These are phyloP conservation scores for Drosophila neocordata DNA, from an alignment of 1,140 invertebrate genomes.

Conservation along the genomic window DNA sequence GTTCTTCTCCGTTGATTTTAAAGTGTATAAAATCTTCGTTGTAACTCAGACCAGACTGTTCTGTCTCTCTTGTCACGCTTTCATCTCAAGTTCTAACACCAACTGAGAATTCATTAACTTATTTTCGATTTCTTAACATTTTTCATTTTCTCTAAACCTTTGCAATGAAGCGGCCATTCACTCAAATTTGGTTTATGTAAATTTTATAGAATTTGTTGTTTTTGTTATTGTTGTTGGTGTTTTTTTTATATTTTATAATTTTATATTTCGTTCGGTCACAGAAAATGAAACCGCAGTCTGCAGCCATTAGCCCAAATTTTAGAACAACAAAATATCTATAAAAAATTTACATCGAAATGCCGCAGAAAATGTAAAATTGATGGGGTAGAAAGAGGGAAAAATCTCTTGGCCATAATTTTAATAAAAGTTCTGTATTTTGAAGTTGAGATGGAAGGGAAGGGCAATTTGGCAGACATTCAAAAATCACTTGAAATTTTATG, in stretches of 20 bases:
- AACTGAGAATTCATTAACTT: slow-evolving; percentile 37
- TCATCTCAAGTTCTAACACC: background rate
- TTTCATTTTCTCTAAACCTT: slow-evolving; percentile 47
- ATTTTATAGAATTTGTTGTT: slow-evolving; percentile 21
- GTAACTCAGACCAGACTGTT: no score
- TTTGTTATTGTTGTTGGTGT: slow-evolving; percentile 32
- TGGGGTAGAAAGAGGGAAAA: slow-evolving; percentile 16
- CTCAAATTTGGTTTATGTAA: slow-evolving; percentile 21
- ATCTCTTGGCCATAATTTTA: slow-evolving; percentile 17
- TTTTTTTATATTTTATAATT: slow-evolving; percentile 11
- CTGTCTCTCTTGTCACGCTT: background rate
- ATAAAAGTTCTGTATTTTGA: background rate
- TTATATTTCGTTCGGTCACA: slow-evolving; percentile 12
- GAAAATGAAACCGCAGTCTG: slow-evolving; percentile 48
- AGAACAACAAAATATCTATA: slow-evolving; percentile 28
- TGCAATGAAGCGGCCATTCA: slow-evolving; percentile 9
- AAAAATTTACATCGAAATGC: slow-evolving; percentile 35
- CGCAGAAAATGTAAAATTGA: slow-evolving; percentile 40
- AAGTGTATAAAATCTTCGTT: no score
- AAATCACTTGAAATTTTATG: slow-evolving; percentile 44
- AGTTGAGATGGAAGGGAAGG: background rate
- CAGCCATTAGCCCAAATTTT: slow-evolving; percentile 71
- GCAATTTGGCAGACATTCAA: slow-evolving; percentile 54
- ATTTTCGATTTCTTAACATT: slow-evolving; percentile 53
- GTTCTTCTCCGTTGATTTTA: no score